Base-by-base conservation (phyloP, 1,140 invertebrate genomes). In the Limonius californicus region DNA sequence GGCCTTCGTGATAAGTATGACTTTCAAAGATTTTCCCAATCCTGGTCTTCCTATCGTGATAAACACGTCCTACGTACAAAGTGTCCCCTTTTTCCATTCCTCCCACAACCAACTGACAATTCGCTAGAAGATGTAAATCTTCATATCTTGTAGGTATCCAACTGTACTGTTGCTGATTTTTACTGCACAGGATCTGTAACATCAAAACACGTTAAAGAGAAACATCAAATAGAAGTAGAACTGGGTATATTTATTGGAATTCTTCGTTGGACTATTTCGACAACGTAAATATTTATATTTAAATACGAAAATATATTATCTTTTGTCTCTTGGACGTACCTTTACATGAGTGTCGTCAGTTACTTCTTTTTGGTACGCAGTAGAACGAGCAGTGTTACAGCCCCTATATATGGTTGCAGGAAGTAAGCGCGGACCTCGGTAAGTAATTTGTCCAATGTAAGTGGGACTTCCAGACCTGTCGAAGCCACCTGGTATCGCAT, bases 381-480 rank as follows among this genome's bases (percentile, higher is more conserved):
- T 39, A 14, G 35, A 39, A 12, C n/a, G 11, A 2, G 35, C 35
- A 6, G 8, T 14, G n/a, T 39, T 39, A 14, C n/a, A 14, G 2
- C 11, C 35, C n/a, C 11, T 9, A 39, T 39, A 6, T 6, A 39
- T 39, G 11, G 35, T 39, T 7, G 35, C 35, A 11, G 35, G 35
- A 39, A 39, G 35, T 39, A 39, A 39, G n/a, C 35, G 35, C 2
- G 35, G 35, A 6, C 35, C 35, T 39, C n/a, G 2, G 35, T 12
- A 39, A 39, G 35, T 7, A 12, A 39, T 39, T 53, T 59, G 58
- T 1, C 58, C 58, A 32, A 59, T 59, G 21, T 53, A 59, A 16
- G 57, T 59, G 15, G 18, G 16, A 16, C 14, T 21, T 12, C 58
- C 58, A 35, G 27, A 16, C 1, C 15, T 11, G n/a, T 53, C 58